A percentile compares a stretch with the other conserved stretches of the same genome.
phyloP scores from a whole-genome alignment of 2,888 invertebrate genomes.

The Polydrusus pterygomalis region DNA sequence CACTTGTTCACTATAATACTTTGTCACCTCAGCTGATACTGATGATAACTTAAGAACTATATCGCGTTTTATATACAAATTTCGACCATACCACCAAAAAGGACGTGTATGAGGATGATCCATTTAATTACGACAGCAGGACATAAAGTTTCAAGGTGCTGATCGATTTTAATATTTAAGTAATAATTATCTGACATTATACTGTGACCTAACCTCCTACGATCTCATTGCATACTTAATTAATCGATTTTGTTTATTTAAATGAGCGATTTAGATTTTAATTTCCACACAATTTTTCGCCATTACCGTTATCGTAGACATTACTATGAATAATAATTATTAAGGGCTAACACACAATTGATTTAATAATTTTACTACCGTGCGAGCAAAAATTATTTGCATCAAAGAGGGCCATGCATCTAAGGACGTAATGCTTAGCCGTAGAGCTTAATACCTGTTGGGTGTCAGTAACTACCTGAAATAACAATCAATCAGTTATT shows the following conservation, averaged over 20 bases:
- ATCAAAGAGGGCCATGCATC: too few relatives aligned
- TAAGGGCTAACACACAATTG: too few relatives aligned
- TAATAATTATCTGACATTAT: not conserved
- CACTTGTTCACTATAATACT: not conserved
- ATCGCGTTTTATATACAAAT: not conserved
- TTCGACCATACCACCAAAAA: slow-evolving; percentile 11
- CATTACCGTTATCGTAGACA: too few relatives aligned
- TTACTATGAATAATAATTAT: too few relatives aligned
- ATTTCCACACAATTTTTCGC: not conserved
- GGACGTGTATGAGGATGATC: not conserved
- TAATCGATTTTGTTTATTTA: slow-evolving; percentile 1
- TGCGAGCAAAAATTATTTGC: too few relatives aligned
- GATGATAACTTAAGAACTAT: not conserved
- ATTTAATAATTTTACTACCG: too few relatives aligned
- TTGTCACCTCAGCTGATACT: slow-evolving; percentile 1
- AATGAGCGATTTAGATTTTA: not conserved
- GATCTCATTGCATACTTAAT: slow-evolving; percentile 19
- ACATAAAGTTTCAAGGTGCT: slow-evolving; percentile 7
- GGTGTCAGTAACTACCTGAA: too few relatives aligned
- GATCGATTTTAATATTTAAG: slow-evolving; percentile 6
- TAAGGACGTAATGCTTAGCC: too few relatives aligned
- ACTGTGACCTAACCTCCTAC: not conserved
- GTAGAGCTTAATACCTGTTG: too few relatives aligned
- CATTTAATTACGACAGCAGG: not conserved
- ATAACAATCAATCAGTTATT: too few relatives aligned